Base-by-base conservation (phyloP, 2,797 vertebrate genomes). In the Acanthiza pusilla region DNA sequence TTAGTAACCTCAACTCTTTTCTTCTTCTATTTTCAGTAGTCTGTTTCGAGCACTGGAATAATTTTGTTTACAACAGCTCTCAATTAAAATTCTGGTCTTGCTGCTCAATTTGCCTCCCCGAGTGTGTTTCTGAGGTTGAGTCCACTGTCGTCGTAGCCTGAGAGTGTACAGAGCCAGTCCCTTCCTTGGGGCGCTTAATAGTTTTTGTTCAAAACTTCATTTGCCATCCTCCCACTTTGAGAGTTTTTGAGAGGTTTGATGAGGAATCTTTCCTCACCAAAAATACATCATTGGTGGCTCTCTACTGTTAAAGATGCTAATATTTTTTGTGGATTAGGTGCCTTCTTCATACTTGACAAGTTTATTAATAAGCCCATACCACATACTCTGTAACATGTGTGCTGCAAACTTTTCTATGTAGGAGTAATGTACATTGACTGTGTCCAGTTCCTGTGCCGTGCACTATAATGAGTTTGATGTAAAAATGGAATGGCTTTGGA, bases 111-210 rank as follows among this genome's bases (percentile, higher is more conserved):
- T 84, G 43, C n/a, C 13, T 81, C 25, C 10, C 16, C 19, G 65
- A 9, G 10, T n/a, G 13, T 61, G 36, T 48, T 58, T 73, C 26
- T 63, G 45, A 65, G 66, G 54, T 54, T 57, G 30, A 16, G 47
- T 72, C 8, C 8, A 0, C 71, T 91, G 4, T 45, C 10, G 4
- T 1, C 42, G 15, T 68, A 38, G 25, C 5, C 9, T 13, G 20
- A 55, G n/a, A 67, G 29, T 11, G 34, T 66, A 34, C 45, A 60
- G 25, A 83, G 27, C 34, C 23, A 5, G 16, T 70, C 13, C 16
- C 21, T 77, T 70, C 53, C 47, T 57, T 0, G 0, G 19, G 42
- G 2, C 4, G 1, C 36, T n/a, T 1, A 0, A 4, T 20, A 36
- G 57, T n/a, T 61, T 8, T 1, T 3, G 1, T 47, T 88, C 34